phyloP scores from a whole-genome alignment of 2,888 invertebrate species.

The Leptothorax acervorum region DNA sequence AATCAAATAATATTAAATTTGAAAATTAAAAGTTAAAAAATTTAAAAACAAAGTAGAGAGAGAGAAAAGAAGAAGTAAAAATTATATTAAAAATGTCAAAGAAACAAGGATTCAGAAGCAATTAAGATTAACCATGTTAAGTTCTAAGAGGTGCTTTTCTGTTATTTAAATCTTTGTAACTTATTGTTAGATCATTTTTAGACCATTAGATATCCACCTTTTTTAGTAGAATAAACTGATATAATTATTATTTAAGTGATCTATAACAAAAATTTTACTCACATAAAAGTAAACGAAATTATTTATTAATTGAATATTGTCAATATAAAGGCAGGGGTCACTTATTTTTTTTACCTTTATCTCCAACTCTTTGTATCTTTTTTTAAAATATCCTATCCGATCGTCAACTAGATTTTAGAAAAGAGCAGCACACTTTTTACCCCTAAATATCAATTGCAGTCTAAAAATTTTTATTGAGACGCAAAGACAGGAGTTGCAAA shows the following conservation, averaged over 20 bases:
- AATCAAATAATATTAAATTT: neutral
- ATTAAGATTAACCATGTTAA: neutral
- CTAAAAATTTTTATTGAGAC: neutral
- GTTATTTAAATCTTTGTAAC: neutral
- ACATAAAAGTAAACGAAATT: neutral
- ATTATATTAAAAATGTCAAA: neutral
- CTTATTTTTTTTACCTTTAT: too few relatives aligned
- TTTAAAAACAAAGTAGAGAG: neutral
- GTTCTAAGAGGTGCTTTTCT: neutral
- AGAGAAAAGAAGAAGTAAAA: neutral
- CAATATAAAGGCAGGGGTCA: too few relatives aligned
- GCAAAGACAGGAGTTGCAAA: neutral
- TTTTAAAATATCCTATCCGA: too few relatives aligned
- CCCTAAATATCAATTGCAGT: neutral
- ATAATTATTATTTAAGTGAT: neutral
- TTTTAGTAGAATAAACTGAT: neutral
- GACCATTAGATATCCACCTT: too few relatives aligned
- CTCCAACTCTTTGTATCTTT: too few relatives aligned
- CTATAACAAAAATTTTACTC: neutral
- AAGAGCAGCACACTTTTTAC: neutral
- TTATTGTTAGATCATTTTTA: too few relatives aligned
- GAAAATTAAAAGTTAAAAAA: neutral
- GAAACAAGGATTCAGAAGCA: neutral
- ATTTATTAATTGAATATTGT: too few relatives aligned
- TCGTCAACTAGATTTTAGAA: too few relatives aligned